Evolutionary conservation across 2,797 vertebrate genomes (phyloP).

Genomic region (Chloroceryle inda): DNA sequence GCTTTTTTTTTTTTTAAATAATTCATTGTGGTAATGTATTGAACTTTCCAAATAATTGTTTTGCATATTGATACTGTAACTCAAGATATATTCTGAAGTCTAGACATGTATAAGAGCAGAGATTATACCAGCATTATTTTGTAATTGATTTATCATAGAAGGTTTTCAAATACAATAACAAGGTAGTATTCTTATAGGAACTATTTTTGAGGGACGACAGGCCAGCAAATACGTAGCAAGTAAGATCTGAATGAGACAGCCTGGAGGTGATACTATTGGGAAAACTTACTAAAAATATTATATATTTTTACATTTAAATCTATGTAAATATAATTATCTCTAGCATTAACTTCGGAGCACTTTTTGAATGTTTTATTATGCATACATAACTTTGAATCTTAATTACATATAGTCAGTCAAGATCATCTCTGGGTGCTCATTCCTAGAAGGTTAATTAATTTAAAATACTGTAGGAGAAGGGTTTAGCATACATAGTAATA

Average conservation of each 20-base stretch:
- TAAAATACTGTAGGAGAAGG: not conserved
- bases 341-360: not conserved
- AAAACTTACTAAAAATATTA: not conserved
- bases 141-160: not conserved
- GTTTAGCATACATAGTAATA: not conserved
- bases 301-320: not conserved
- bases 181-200: not conserved
- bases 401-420: not conserved
- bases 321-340: not conserved
- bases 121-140: not conserved
- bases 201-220: not conserved
- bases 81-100: not conserved
- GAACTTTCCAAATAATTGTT: not conserved
- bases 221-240: not conserved
- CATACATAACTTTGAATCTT: not conserved
- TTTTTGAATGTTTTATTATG: not conserved
- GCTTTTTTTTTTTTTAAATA: not conserved
- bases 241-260: not conserved
- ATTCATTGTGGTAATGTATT: not conserved
- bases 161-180: not conserved
- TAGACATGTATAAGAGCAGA: not conserved
- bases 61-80: not conserved
- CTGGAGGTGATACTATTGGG: not conserved
- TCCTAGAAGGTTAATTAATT: constrained; percentile 14
- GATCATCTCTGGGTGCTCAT: not conserved